Evolutionary conservation across 2,888 invertebrate species (phyloP).

Genomic region (Eulithis prunata): DNA sequence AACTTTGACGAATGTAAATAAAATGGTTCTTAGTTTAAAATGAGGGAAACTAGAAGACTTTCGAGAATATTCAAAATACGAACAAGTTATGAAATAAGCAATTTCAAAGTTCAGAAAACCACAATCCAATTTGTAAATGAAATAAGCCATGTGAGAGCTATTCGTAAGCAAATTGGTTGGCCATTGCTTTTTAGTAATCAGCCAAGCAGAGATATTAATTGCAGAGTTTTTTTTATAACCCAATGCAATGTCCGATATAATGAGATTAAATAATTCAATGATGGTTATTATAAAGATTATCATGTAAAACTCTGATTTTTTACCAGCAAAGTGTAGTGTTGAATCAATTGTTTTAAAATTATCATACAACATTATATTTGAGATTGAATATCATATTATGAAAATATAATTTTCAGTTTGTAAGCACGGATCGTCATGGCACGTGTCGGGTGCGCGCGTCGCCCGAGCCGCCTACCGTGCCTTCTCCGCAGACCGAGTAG

Average conservation of each 20-base stretch:
- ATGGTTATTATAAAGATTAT: too few relatives aligned
- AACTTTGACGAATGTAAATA: conserved; percentile 4
- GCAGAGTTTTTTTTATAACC: conserved; percentile 54
- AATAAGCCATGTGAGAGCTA: conserved; percentile 46
- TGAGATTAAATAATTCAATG: neutral
- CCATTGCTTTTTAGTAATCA: conserved; percentile 67
- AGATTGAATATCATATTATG: conserved; percentile 5
- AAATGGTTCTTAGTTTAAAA: neutral
- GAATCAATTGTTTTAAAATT: too few relatives aligned
- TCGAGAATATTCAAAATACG: too few relatives aligned
- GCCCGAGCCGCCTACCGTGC: conserved; percentile 92
- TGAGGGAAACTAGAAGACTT: too few relatives aligned
- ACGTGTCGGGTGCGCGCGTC: conserved; percentile 93
- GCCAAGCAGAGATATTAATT: conserved; percentile 63
- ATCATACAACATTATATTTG: too few relatives aligned
- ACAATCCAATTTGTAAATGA: neutral
- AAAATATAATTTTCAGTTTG: conserved; percentile 86
- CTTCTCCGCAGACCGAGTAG: conserved; percentile 94
- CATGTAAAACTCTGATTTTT: too few relatives aligned
- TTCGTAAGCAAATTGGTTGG: conserved; percentile 55
- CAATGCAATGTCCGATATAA: neutral
- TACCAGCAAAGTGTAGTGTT: too few relatives aligned
- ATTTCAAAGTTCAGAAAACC: neutral
- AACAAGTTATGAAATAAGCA: too few relatives aligned
- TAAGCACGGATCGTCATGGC: conserved; percentile 96